A percentile compares a stretch with the other conserved stretches of the same genome.
These are phyloP conservation scores for Craterocephalus amniculus DNA, from an alignment of 2,797 vertebrate genomes.

Conservation along the genomic window DNA sequence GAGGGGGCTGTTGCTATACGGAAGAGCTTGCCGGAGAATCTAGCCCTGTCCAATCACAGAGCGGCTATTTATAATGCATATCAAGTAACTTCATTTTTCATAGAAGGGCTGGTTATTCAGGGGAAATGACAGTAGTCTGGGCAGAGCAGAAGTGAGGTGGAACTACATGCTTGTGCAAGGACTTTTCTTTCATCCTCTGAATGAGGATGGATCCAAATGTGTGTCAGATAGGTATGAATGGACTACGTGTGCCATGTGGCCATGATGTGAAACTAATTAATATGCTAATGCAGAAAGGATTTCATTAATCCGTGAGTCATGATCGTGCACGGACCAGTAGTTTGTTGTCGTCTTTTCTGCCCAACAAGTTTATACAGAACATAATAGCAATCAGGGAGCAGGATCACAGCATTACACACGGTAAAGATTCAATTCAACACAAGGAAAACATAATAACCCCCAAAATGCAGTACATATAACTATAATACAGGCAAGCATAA, in stretches of 20 bases:
- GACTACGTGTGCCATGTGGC: slow-evolving; percentile 51
- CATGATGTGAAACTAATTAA: slow-evolving; percentile 59
- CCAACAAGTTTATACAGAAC: slow-evolving; percentile 12
- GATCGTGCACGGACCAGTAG: slow-evolving; percentile 39
- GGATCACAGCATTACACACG: slow-evolving; percentile 12
- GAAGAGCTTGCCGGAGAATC: slow-evolving; percentile 80
- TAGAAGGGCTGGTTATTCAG: slow-evolving; percentile 59
- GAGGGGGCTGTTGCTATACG: slow-evolving; percentile 86
- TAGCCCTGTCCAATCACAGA: slow-evolving; percentile 76
- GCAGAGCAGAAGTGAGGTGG: slow-evolving; percentile 42
- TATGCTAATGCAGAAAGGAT: slow-evolving; percentile 68
- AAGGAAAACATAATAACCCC: slow-evolving; percentile 7
- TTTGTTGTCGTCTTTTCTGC: slow-evolving; percentile 17
- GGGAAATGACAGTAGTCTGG: slow-evolving; percentile 59
- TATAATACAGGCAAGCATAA: slow-evolving; percentile 5
- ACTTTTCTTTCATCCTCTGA: slow-evolving; percentile 46
- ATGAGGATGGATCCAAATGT: slow-evolving; percentile 51
- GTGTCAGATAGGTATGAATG: slow-evolving; percentile 66
- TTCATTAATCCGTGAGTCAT: slow-evolving; percentile 69
- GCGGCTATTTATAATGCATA: slow-evolving; percentile 83
- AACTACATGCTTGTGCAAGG: slow-evolving; percentile 39
- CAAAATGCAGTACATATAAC: neutral
- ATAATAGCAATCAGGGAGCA: slow-evolving; percentile 19
- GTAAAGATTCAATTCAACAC: slow-evolving; percentile 10
- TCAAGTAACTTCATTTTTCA: slow-evolving; percentile 79